Base-by-base conservation (phyloP, 1,140 invertebrate genomes). In the Eciton burchellii region DNA sequence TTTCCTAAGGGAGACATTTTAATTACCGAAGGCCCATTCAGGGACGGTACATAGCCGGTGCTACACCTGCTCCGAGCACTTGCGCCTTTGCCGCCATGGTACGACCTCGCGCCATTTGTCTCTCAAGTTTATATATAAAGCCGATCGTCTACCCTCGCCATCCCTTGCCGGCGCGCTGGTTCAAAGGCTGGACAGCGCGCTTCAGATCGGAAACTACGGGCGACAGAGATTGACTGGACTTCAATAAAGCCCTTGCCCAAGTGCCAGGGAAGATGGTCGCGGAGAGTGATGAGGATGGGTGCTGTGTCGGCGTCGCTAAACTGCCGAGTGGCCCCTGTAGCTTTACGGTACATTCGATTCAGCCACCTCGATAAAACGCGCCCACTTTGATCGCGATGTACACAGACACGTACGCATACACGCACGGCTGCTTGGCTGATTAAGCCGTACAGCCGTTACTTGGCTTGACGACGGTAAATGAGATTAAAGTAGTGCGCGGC, bases 1-100 rank as follows among this genome's bases (percentile, higher is more conserved):
- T 89, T 88, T 88, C 85, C 84, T 91, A 79, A 85, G 86, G 88
- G 88, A 90, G 88, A 91, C 90, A 89, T 92, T 92, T 92, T 92
- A 92, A 92, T 92, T 92, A 92, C 91, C 88, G 84, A 59, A 82
- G 79, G 76, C 73, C 88, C 85, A 87, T 88, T 92, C 87, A 82
- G 68, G 85, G 54, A 71, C 76, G 79, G 85, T 89, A 87, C 86
- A 91, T 84, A 85, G 86, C 86, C 82, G 60, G 68, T 65, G 86
- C 90, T 90, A 91, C 91, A 91, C 90, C 91, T 92, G 91, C 85
- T 88, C 66, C 84, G 79, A 71, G 81, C 89, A 90, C 76, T 88
- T 89, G 86, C 74, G 88, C 85, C 82, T 88, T 88, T 82, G 83
- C 74, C 43, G 56, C 57, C 77, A 63, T 56, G 60, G 83, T 74